phyloP scores from a whole-genome alignment of 2,888 invertebrate genomes.

The Zhuqinia jingwanae region DNA sequence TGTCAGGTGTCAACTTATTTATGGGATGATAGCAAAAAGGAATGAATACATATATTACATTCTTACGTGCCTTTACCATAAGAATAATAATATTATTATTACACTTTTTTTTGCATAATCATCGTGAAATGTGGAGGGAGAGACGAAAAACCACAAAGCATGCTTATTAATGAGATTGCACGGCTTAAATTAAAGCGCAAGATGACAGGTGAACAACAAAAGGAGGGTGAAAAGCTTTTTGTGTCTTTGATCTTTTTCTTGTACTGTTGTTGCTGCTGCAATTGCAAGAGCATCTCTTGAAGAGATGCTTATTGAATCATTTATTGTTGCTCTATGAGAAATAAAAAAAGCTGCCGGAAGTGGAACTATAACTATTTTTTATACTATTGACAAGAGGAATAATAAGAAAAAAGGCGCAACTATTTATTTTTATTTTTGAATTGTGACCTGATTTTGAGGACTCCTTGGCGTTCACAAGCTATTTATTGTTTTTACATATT shows the following conservation, averaged over 20 bases:
- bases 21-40: background rate
- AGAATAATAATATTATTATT: too few species aligned
- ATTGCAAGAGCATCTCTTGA: constrained; percentile 1
- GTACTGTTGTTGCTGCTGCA: background rate
- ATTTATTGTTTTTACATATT: constrained; percentile 4
- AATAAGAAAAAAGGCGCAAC: background rate
- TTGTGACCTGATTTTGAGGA: constrained; percentile 19
- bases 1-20: constrained; percentile 30
- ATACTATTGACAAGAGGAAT: background rate
- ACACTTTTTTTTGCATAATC: constrained; percentile 31
- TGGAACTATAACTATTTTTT: background rate
- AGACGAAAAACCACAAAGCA: constrained; percentile 51
- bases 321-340: constrained; percentile 19
- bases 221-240: background rate
- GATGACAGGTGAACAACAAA: background rate
- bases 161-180: constrained; percentile 49
- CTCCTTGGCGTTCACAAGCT: background rate
- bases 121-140: background rate
- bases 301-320: constrained; percentile 11
- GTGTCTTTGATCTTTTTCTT: background rate
- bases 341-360: constrained; percentile 45
- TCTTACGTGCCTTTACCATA: background rate
- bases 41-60: too few species aligned
- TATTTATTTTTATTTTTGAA: constrained; percentile 3
- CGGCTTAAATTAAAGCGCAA: background rate